Evolutionary conservation across 2,888 invertebrate species (phyloP).

Genomic region (Branchellion lobata): DNA sequence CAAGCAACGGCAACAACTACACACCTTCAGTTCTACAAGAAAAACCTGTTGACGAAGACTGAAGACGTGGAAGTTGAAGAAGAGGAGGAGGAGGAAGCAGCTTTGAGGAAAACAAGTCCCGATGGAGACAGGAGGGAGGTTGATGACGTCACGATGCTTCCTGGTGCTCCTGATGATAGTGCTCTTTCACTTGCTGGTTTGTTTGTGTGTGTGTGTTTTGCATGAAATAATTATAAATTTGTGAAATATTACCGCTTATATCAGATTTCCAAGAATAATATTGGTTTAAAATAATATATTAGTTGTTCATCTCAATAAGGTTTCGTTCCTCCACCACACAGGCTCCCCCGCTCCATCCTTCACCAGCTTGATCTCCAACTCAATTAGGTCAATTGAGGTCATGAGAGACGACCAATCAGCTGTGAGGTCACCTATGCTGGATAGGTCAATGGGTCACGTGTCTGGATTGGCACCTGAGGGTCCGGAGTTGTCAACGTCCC

Average conservation of each 20-base stretch:
- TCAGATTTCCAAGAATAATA: too few species aligned
- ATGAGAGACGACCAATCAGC: neutral
- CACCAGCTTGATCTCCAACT: neutral
- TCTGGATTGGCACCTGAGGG: neutral
- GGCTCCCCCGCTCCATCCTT: neutral
- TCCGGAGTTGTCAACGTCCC: neutral
- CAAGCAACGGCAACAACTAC: too few species aligned
- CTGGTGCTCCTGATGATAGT: too few species aligned
- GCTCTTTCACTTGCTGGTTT: too few species aligned
- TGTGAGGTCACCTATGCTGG: neutral
- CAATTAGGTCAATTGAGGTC: slow-evolving; percentile 15
- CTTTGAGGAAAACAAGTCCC: neutral
- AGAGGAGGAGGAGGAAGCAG: neutral
- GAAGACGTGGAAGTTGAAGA: neutral
- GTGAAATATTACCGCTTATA: too few species aligned
- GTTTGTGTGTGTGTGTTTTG: too few species aligned
- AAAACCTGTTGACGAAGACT: neutral
- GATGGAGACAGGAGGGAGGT: neutral
- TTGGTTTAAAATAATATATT: too few species aligned
- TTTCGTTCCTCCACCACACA: too few species aligned
- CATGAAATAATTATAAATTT: too few species aligned
- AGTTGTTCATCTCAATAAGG: too few species aligned
- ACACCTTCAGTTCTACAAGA: slow-evolving; percentile 11
- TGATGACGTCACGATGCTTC: neutral
- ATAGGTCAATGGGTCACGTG: neutral